Base-by-base conservation (phyloP, 2,888 invertebrate species). In the Parnassius glacialis region DNA sequence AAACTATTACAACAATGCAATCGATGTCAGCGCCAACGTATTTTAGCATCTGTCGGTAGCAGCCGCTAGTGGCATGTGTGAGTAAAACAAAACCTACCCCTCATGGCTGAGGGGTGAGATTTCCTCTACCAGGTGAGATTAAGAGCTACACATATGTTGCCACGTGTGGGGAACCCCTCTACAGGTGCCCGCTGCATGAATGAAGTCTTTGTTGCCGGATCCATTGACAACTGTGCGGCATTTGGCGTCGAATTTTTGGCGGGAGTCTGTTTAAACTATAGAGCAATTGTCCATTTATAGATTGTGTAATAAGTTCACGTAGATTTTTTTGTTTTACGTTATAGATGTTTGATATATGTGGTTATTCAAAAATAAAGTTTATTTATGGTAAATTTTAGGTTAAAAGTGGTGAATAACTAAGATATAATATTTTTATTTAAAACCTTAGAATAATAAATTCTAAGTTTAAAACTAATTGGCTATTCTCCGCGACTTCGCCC, bases 31-130 rank as follows among this genome's bases (percentile, higher is more conserved):
- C 81, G 76, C 74, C 78, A 91, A 91, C 90, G 90, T 85, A 90
- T 90, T 90, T 88, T 88, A 88, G 88, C 90, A 91, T 91, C 90
- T 91, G 90, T 87, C 89, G 77, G 81, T 79, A 79, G 85, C 90
- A 89, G 89, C 90, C 89, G 90, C 83, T 80, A 64, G 69, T 83
- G 87, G 78, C 89, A 89, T 88, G 87, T 89, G 87, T 76, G 80
- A 68, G 80, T 81, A 78, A 81, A 84, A 84, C 84, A 83, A 84
- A 80, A 74, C 75, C 78, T 77, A 80, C 81, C 83, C 82, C 81
- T 78, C 76, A 72, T 71, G 74, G 75, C 71, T 73, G 82, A 85
- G 87, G 88, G 89, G 90, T 78, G 83, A 86, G 85, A 83, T 83
- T 82, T 81, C 79, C 77, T 82, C 74, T 65, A 74, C 87, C 90